phyloP scores from a whole-genome alignment of 2,888 invertebrate species.

The Drosophila sordidula region DNA sequence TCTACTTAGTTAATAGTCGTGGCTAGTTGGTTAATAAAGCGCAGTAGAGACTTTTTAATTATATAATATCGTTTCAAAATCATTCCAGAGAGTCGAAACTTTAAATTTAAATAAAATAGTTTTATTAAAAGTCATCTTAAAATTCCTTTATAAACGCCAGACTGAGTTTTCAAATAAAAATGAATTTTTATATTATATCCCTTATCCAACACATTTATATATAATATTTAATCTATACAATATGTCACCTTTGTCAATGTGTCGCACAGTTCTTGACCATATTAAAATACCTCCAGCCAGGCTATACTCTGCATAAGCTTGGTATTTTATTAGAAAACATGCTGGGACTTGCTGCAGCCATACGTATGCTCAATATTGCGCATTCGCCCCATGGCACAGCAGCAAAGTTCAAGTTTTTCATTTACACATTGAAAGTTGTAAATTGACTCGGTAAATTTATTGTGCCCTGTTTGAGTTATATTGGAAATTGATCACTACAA shows the following conservation, averaged over 20 bases:
- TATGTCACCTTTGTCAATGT: not conserved
- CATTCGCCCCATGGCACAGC: constrained; percentile 35
- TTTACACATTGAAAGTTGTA: constrained; percentile 1
- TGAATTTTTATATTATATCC: too few relatives aligned
- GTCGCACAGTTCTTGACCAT: not conserved
- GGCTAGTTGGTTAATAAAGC: too few relatives aligned
- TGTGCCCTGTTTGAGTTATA: constrained; percentile 8
- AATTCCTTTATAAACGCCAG: too few relatives aligned
- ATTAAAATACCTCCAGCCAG: not conserved
- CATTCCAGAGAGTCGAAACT: too few relatives aligned
- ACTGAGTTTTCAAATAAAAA: too few relatives aligned
- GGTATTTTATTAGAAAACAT: constrained; percentile 43
- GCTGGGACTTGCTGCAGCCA: constrained; percentile 31
- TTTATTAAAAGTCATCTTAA: too few relatives aligned
- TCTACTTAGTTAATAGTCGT: too few relatives aligned
- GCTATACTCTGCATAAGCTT: constrained; percentile 1
- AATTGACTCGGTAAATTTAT: not conserved
- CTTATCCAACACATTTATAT: too few relatives aligned
- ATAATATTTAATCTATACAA: not conserved
- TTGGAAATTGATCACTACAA: constrained; percentile 16
- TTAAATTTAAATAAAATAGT: too few relatives aligned
- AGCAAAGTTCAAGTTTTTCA: constrained; percentile 17
- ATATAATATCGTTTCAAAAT: too few relatives aligned
- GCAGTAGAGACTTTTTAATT: too few relatives aligned
- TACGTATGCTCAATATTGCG: constrained; percentile 38